Conservation (phyloP, 2,113 vertebrate genomes). For the Oostethus manadensis region DNA sequence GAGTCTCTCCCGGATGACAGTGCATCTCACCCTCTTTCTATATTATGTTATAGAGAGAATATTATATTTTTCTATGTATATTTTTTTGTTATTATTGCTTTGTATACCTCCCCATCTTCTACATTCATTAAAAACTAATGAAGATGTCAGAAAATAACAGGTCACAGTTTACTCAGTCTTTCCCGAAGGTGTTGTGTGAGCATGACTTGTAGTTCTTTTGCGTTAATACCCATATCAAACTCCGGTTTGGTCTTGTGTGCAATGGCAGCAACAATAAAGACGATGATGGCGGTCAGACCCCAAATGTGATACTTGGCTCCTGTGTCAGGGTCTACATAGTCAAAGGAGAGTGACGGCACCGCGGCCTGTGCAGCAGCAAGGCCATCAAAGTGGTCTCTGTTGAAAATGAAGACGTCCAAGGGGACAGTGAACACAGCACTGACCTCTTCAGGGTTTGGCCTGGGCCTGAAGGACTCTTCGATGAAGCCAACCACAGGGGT, state of each 20-base stretch:
- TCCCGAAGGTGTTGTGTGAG: constrained; percentile 42
- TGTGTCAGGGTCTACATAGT: constrained; percentile 65
- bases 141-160: not conserved
- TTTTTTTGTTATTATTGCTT: not conserved
- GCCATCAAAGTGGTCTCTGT: constrained; percentile 54
- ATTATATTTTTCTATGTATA: not conserved
- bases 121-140: not conserved
- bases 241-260: constrained; percentile 70
- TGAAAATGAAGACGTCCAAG: constrained; percentile 78
- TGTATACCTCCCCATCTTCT: not conserved
- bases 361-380: not conserved
- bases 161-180: constrained; percentile 76
- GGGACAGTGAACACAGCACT: constrained; percentile 82
- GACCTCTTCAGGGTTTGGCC: constrained; percentile 84
- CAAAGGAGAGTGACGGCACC: constrained; percentile 68
- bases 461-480: constrained; percentile 74
- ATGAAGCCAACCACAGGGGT: constrained; percentile 88
- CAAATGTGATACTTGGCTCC: constrained; percentile 73
- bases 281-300: constrained; percentile 81
- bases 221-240: constrained; percentile 75
- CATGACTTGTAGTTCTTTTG: constrained; percentile 55
- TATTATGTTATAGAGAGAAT: too few relatives aligned
- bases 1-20: too few relatives aligned
- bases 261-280: constrained; percentile 73
- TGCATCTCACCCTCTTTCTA: too few relatives aligned